Conservation (phyloP, 92 coral and sea anemone genomes). For the Epizoanthus rinbou region DNA sequence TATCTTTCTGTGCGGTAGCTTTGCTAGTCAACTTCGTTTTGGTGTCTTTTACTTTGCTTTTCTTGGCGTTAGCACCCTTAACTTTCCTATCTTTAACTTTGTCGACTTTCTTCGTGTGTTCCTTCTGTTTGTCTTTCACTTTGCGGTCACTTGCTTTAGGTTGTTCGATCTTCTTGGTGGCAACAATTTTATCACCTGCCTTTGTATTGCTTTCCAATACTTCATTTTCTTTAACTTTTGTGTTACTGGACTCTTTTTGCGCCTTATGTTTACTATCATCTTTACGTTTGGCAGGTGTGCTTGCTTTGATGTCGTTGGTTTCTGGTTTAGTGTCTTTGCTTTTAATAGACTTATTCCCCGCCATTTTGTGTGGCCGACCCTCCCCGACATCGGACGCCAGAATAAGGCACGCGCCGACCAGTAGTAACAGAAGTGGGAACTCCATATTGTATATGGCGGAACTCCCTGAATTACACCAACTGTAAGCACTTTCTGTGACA, state of each 20-base stretch:
- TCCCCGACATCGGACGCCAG: conserved; percentile 13
- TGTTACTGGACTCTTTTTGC: neutral
- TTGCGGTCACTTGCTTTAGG: conserved; percentile 12
- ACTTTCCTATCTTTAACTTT: neutral
- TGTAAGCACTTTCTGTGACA: neutral
- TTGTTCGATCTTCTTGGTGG: conserved; percentile 10
- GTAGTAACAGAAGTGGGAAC: neutral
- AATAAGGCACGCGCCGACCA: neutral
- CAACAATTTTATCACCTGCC: conserved; percentile 3
- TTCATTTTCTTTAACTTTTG: neutral
- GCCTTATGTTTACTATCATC: neutral
- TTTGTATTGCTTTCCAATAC: conserved; percentile 1
- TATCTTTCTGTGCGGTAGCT: conserved; percentile 11
- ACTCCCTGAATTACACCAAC: too few relatives aligned
- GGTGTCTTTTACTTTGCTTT: neutral
- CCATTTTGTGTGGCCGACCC: conserved; percentile 4
- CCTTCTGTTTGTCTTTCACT: conserved; percentile 9
- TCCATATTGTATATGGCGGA: neutral
- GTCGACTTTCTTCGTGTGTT: conserved; percentile 4
- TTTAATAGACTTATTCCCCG: neutral
- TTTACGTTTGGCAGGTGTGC: neutral
- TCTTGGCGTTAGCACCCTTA: neutral
- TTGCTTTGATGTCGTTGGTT: neutral
- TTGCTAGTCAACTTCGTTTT: conserved; percentile 13
- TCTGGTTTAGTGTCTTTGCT: neutral